Conservation (phyloP, 2,797 vertebrate species). For the Florisuga fusca region DNA sequence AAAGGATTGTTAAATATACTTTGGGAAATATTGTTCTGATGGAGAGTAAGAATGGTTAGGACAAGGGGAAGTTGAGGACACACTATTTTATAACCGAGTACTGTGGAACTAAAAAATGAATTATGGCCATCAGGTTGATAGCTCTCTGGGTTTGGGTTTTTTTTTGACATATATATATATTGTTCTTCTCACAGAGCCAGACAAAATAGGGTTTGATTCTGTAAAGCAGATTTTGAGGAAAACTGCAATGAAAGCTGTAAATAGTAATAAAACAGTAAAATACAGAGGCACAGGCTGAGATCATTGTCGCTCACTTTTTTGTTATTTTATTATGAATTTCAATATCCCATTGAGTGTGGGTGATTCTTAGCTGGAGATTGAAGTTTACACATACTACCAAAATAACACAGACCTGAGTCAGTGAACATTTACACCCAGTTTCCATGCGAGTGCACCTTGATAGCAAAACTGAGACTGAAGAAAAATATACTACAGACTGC, state of each 20-base stretch:
- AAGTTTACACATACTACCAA: neutral
- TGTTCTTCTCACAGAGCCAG: neutral
- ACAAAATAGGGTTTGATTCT: neutral
- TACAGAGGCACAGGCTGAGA: neutral
- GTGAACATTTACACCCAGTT: neutral
- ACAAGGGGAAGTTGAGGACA: neutral
- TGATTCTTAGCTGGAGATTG: neutral
- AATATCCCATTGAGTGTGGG: neutral
- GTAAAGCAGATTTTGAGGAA: neutral
- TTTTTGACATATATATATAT: neutral
- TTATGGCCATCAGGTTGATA: neutral
- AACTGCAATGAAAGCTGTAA: neutral
- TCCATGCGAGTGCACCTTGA: neutral
- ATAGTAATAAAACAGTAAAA: conserved; percentile 3
- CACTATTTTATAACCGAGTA: neutral
- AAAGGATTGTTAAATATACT: neutral
- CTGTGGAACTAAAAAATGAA: neutral
- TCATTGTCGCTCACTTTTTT: neutral
- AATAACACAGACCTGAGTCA: neutral
- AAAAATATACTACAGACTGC: neutral
- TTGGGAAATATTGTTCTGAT: neutral
- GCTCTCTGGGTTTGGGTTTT: neutral
- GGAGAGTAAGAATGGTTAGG: neutral
- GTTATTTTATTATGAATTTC: neutral
- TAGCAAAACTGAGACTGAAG: neutral